phyloP scores from a whole-genome alignment of 2,888 invertebrate genomes.

The Drosophila subsilvestris region DNA sequence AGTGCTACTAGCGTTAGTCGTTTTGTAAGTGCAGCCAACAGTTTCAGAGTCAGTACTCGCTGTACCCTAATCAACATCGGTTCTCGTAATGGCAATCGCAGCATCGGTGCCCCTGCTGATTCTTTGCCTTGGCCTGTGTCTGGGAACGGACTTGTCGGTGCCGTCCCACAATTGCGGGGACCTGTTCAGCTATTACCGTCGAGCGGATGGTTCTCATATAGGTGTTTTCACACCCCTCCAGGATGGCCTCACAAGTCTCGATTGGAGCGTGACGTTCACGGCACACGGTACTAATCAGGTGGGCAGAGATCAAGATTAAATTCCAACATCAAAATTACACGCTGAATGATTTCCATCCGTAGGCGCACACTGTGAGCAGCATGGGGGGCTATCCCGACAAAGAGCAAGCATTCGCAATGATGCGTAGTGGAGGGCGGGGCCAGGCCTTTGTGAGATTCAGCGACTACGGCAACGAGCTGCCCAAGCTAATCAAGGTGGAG shows the following conservation, averaged over 20 bases:
- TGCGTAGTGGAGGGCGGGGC: slow-evolving; percentile 49
- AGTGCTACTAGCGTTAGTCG: background rate
- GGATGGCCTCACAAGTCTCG: slow-evolving; percentile 38
- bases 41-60: slow-evolving; percentile 47
- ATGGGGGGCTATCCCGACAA: slow-evolving; percentile 51
- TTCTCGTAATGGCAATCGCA: slow-evolving; percentile 38
- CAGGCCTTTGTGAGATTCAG: slow-evolving; percentile 51
- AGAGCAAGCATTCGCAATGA: slow-evolving; percentile 30
- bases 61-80: slow-evolving; percentile 48
- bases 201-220: slow-evolving; percentile 32
- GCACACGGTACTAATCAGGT: slow-evolving; percentile 37
- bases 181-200: slow-evolving; percentile 53
- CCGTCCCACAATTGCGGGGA: slow-evolving; percentile 53
- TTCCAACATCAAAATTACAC: background rate
- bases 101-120: slow-evolving; percentile 27
- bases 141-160: slow-evolving; percentile 29
- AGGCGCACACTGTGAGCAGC: slow-evolving; percentile 48
- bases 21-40: background rate
- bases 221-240: slow-evolving; percentile 51
- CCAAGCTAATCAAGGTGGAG: slow-evolving; percentile 50
- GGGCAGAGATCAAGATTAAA: background rate
- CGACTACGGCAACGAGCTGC: slow-evolving; percentile 47
- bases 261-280: slow-evolving; percentile 47
- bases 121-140: slow-evolving; percentile 25
- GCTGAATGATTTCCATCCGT: background rate